Evolutionary conservation across 30 jellyfish, hydroid and myxozoan species (phyloP).

Genomic region (Pseudorhiza aurosa): DNA sequence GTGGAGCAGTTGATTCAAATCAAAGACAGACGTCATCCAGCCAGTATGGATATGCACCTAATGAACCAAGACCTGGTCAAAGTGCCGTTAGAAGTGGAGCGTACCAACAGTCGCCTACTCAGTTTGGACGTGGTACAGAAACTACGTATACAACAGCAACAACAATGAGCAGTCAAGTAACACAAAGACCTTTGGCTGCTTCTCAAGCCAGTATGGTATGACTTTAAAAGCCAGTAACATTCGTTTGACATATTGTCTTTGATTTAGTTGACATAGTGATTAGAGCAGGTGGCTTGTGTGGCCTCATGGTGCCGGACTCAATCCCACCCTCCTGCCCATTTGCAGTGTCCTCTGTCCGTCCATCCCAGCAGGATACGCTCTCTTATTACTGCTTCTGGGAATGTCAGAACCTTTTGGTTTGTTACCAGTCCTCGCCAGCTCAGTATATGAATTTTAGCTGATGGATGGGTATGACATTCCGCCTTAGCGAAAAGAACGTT

Average conservation of each 20-base stretch:
- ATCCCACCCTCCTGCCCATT: too few species aligned
- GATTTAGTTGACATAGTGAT: not conserved
- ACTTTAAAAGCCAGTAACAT: not conserved
- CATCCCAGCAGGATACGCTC: too few species aligned
- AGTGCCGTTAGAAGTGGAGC: slow-evolving; percentile 2
- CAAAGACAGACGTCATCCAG: not conserved
- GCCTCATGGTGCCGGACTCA: too few species aligned
- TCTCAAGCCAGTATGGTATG: slow-evolving; percentile 11
- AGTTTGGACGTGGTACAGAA: slow-evolving; percentile 30
- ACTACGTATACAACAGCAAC: slow-evolving; percentile 38
- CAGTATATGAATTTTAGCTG: too few species aligned
- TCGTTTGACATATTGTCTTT: not conserved
- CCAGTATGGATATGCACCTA: not conserved
- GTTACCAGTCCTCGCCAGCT: too few species aligned
- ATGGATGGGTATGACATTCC: too few species aligned
- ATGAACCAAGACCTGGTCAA: not conserved
- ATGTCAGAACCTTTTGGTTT: too few species aligned
- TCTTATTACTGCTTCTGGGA: too few species aligned
- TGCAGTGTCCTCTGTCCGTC: too few species aligned
- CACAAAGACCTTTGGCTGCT: slow-evolving; percentile 1
- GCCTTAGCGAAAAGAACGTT: too few species aligned
- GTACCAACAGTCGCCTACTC: slow-evolving; percentile 28
- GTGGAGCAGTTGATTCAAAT: not conserved
- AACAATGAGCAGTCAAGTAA: slow-evolving; percentile 30
- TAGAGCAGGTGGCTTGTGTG: too few species aligned